Evolutionary conservation across 2,888 invertebrate species (phyloP).

Genomic region (Drosophila picticornis): DNA sequence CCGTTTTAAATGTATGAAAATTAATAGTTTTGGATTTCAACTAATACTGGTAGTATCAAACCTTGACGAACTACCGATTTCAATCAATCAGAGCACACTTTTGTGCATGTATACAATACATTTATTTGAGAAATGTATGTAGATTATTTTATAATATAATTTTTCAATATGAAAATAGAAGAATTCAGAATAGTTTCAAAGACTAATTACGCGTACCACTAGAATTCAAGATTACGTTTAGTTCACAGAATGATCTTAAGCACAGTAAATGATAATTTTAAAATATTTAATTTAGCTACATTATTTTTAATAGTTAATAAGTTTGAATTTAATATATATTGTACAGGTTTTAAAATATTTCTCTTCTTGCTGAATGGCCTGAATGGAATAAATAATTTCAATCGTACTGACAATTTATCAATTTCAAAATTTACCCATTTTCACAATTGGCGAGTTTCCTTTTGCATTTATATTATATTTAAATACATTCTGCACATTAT

Average conservation of each 20-base stretch:
- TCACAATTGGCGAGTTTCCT: slow-evolving; percentile 25
- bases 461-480: background rate
- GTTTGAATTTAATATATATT: background rate
- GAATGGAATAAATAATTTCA: slow-evolving; percentile 19
- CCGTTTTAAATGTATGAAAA: slow-evolving; percentile 4
- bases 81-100: background rate
- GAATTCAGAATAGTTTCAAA: background rate
- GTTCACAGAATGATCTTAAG: background rate
- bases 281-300: background rate
- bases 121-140: background rate
- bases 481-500: background rate
- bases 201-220: background rate
- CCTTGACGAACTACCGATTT: background rate
- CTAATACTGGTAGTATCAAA: background rate
- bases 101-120: background rate
- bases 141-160: background rate
- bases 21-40: background rate
- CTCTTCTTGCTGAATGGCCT: slow-evolving; percentile 6
- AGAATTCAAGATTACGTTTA: background rate
- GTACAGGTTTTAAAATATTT: background rate
- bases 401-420: slow-evolving; percentile 5
- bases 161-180: background rate
- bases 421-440: background rate
- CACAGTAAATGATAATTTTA: background rate
- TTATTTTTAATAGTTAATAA: background rate